Base-by-base conservation (phyloP, 2,797 vertebrate genomes). In the Coranthus polyacanthus region DNA sequence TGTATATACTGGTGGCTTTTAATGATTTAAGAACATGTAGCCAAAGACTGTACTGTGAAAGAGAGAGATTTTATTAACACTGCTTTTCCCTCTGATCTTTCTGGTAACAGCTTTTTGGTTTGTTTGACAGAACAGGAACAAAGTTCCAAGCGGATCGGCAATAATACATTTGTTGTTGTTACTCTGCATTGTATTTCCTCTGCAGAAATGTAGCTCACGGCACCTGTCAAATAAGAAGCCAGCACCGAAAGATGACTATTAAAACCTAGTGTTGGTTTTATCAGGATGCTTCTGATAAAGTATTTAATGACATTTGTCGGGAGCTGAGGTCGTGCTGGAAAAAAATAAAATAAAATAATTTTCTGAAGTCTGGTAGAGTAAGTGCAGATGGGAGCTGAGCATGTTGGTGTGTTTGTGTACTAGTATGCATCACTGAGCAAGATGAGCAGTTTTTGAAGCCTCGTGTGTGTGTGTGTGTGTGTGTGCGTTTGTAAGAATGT, bases 101-200 rank as follows among this genome's bases (percentile, higher is more conserved):
- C 26, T 13, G 51, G 47, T 46, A 63, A 73, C 69, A 53, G 68
- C 71, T 54, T 74, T 64, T 64, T 44, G 38, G 59, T 68, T 67
- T 75, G 93, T 96, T 94, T 96, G 95, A 96, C 95, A 94, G 88
- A 93, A 58, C 75, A 75, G 63, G 71, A 79, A 57, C 61, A 74
- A 72, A 80, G 76, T 77, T 82, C 51, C 64, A 68, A 67, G 60
- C 54, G 17, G 2, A 72, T 61, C 64, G 20, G 72, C 51, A 5
- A 63, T 69, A 68, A 71, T 56, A 50, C 39, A 90, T 92, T 84
- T 91, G 91, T 85, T 69, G 45, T 86, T 74, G 76, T 66, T 74
- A 46, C 81, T 89, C 71, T 63, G 39, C 63, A 59, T 82, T 77
- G 68, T 76, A 74, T 87, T 86, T 92, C 68, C 76, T 72, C 60